Percentiles rank a stretch among this genome's conserved stretches.
Conservation (phyloP, 2,797 vertebrate species). For the Clarias platycephalus region DNA sequence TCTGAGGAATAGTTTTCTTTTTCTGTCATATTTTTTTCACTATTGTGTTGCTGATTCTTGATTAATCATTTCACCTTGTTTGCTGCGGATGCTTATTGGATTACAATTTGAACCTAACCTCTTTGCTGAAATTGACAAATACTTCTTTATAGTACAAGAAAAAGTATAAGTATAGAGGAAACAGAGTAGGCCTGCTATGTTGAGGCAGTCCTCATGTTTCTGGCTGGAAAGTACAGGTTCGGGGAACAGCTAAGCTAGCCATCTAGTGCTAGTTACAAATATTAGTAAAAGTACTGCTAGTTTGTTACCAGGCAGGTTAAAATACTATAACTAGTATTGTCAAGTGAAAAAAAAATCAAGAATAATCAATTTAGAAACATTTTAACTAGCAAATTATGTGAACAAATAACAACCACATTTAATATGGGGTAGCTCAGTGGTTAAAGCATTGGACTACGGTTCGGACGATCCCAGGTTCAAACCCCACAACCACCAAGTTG, state of each 20-base stretch:
- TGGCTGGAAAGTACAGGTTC: not conserved
- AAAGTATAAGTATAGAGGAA: not conserved
- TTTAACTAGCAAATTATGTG: too few species aligned
- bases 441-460: too few species aligned
- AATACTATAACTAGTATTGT: too few species aligned
- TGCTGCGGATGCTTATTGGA: not conserved
- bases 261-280: not conserved
- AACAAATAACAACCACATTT: too few species aligned
- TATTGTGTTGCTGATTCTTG: not conserved
- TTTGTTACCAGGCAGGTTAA: not conserved
- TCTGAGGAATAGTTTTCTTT: not conserved
- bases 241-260: too few species aligned
- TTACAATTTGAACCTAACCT: not conserved
- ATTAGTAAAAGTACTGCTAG: not conserved
- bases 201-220: not conserved
- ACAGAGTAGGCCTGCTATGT: not conserved
- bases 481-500: too few species aligned
- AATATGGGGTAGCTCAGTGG: too few species aligned
- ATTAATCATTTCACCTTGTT: not conserved
- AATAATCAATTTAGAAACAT: too few species aligned
- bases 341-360: too few species aligned
- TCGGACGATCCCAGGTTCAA: too few species aligned
- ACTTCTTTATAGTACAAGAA: not conserved
- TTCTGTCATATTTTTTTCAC: not conserved
- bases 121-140: not conserved